Base-by-base conservation (phyloP, 2,888 invertebrate species). In the Argyresthia albistria region DNA sequence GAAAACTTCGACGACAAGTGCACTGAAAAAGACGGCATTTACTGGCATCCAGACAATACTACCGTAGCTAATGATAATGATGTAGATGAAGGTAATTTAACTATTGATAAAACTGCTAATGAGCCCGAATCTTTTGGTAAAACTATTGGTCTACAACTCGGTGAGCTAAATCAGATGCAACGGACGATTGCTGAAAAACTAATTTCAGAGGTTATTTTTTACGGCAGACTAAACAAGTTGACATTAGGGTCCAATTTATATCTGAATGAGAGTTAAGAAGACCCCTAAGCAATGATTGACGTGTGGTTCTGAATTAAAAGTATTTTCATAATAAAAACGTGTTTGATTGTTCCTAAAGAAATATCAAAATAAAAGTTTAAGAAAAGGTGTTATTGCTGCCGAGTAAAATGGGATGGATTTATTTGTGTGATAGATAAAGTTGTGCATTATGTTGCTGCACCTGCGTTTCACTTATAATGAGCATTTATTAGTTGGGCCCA, bases 131-230 rank as follows among this genome's bases (percentile, higher is more conserved):
- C 64, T 1, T 68, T 60, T 37, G 70, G 69, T 0, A 62, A 53
- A 47, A 63, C 66, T 0, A 25, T 72, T 11, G 67, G 64, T 0
- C 54, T 61, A 0, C 70, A 70, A 52, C 56, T 73, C 8, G 59
- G 57, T 15, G 64, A 67, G 47, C 50, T 72, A 35, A 56, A 58
- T 10, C 56, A 59, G 0, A 53, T 59, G 50, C 72, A 73, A 58
- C 58, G 65, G 52, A 58, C 55, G 25, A 59, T 67, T 35, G 71
- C 72, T 0, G 67, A 73, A 53, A 73, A 71, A 62, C 55, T 73
- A n/a, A 72, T 73, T 10, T 70, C 70, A 0, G 70, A 71, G 14
- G 57, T 70, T 10, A 65, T 73, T 54, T 70, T 64, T 53, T 58
- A 61, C 50, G 71, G 58, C 9, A 63, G 70, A 60, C 49, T 69